Percentiles rank a stretch among this genome's conserved stretches.
These are phyloP conservation scores for Hycleus phaleratus DNA, from an alignment of 1,140 invertebrate species.

Conservation along the genomic window DNA sequence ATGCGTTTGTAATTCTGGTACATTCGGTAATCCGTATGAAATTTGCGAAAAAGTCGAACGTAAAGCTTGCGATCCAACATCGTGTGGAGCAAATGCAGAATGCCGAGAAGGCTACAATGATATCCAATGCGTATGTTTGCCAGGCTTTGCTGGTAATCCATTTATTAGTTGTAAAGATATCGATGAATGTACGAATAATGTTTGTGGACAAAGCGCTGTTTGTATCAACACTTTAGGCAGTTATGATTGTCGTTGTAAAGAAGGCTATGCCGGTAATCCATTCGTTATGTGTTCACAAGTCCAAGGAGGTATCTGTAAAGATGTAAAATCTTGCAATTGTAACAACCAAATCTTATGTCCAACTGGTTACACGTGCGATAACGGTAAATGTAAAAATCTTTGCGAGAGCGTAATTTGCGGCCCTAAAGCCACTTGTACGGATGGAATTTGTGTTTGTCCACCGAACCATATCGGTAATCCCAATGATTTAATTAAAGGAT, in stretches of 20 bases:
- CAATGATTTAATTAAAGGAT: slow-evolving; percentile 59
- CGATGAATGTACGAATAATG: slow-evolving; percentile 73
- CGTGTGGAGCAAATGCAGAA: slow-evolving; percentile 70
- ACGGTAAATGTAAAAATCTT: slow-evolving; percentile 61
- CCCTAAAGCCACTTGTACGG: slow-evolving; percentile 70
- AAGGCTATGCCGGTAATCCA: slow-evolving; percentile 75
- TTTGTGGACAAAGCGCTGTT: slow-evolving; percentile 76
- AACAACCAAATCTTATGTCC: slow-evolving; percentile 62
- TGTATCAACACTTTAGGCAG: slow-evolving; percentile 83
- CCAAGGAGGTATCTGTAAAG: slow-evolving; percentile 57
- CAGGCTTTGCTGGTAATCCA: slow-evolving; percentile 77
- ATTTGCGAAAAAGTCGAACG: slow-evolving; percentile 56
- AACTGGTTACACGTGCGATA: slow-evolving; percentile 61
- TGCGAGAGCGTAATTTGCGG: slow-evolving; percentile 70
- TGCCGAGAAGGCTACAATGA: slow-evolving; percentile 65
- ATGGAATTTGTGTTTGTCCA: slow-evolving; percentile 71
- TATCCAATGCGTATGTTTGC: slow-evolving; percentile 73
- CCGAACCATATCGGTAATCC: slow-evolving; percentile 73
- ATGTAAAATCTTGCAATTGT: slow-evolving; percentile 62
- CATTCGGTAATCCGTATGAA: slow-evolving; percentile 79
- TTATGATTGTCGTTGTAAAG: slow-evolving; percentile 79
- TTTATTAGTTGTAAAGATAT: slow-evolving; percentile 79
- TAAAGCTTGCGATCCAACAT: slow-evolving; percentile 61
- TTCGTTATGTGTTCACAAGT: slow-evolving; percentile 67
- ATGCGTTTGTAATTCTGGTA: slow-evolving; percentile 78